Percentiles rank a stretch among this genome's conserved stretches.
These are phyloP conservation scores for Stichodactyla helianthus DNA, from an alignment of 64 coral and sea anemone genomes.

Conservation along the genomic window DNA sequence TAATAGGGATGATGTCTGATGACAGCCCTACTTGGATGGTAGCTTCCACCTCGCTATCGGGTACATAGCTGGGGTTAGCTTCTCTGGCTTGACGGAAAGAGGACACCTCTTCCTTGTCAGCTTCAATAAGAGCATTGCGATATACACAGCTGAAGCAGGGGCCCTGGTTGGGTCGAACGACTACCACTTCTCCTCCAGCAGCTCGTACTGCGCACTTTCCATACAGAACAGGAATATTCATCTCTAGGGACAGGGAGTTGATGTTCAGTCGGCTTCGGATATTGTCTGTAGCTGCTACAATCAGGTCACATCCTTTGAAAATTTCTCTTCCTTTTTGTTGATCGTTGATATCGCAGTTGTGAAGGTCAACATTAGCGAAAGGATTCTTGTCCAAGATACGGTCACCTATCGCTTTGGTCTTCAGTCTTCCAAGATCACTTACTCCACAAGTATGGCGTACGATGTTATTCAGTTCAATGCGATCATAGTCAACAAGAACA, in stretches of 20 bases:
- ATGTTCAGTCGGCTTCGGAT: slow-evolving; percentile 91
- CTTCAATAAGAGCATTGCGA: slow-evolving; percentile 58
- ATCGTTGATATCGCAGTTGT: slow-evolving; percentile 80
- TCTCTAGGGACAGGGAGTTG: slow-evolving; percentile 74
- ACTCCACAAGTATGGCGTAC: slow-evolving; percentile 87
- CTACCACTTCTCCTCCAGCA: slow-evolving; percentile 82
- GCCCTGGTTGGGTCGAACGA: slow-evolving; percentile 57
- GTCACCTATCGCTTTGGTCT: slow-evolving; percentile 87
- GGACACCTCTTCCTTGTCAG: slow-evolving; percentile 54
- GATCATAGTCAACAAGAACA: slow-evolving; percentile 86
- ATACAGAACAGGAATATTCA: slow-evolving; percentile 64
- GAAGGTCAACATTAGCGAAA: slow-evolving; percentile 66
- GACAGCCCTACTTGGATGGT: slow-evolving; percentile 90
- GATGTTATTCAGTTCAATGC: slow-evolving; percentile 93
- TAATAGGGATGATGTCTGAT: slow-evolving; percentile 80
- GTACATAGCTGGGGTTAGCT: slow-evolving; percentile 77
- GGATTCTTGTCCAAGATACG: slow-evolving; percentile 87
- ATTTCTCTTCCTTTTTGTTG: slow-evolving; percentile 65
- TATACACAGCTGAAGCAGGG: slow-evolving; percentile 95
- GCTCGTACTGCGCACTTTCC: slow-evolving; percentile 87
- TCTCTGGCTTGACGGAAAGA: slow-evolving; percentile 86
- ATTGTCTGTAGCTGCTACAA: slow-evolving; percentile 94
- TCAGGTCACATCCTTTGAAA: slow-evolving; percentile 69
- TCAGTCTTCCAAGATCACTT: slow-evolving; percentile 78
- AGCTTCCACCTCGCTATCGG: slow-evolving; percentile 77